Base-by-base conservation (phyloP, 1,140 invertebrate genomes). In the Saxidomus purpurata region DNA sequence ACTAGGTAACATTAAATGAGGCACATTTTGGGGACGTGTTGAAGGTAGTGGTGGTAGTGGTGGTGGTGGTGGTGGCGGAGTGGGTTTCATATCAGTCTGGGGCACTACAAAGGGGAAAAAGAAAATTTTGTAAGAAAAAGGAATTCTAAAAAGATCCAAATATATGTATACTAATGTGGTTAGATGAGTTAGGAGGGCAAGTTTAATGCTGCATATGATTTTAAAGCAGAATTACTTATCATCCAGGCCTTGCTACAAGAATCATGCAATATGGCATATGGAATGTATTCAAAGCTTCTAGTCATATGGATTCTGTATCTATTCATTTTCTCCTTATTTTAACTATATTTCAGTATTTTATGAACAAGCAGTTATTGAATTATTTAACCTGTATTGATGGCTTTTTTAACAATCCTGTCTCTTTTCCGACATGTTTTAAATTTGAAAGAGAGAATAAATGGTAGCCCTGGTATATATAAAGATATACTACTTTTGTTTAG, bases 1-100 rank as follows among this genome's bases (percentile, higher is more conserved):
- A 81, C 49, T 90, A 84, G 89, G 87, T 88, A 90, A 89, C 85
- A 87, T 87, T 61, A 89, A 36, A 55, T 74, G 87, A 80, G 77
- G 87, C 81, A 55, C 89, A 90, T 40, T 85, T 69, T 49, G 89
- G 91, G 90, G 89, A 77, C 87, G 91, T 87, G 55, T 90, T 87
- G 77, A 83, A 89, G 79, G 84, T 67, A 85, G 89, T 36, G 80
- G 79, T 49, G 67, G 82, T 49, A 89, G 87, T 22, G 86, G 80
- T 52, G 83, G 91, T 87, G 43, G 87, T 83, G 77, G 38, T 31
- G 76, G 40, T 13, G 80, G 80, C 25, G 40, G 47, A 47, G 74
- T 79, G 61, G 61, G 81, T 79, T 83, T 83, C 87, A 77, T 82
- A 38, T 89, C 87, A 89, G 61, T 69, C 79, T 71, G 80, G 69